Conservation (phyloP, 1,140 invertebrate species). For the Eriocheir sinensis region DNA sequence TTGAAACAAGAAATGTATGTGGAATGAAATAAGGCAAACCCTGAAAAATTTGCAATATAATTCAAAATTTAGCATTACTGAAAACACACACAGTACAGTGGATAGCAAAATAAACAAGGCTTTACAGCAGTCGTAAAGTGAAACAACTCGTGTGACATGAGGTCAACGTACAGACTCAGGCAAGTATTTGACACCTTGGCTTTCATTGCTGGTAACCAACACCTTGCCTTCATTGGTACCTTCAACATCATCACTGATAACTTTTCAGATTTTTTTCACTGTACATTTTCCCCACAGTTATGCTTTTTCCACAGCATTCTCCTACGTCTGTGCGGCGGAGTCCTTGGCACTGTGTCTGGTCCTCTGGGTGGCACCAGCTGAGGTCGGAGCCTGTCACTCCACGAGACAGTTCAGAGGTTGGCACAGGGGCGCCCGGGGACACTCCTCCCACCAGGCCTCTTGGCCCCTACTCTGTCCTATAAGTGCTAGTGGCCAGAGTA, state of each 20-base stretch:
- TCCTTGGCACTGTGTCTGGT: not conserved
- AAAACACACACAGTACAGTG: slow-evolving; percentile 61
- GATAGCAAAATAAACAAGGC: slow-evolving; percentile 30
- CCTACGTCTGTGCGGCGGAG: not conserved
- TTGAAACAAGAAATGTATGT: slow-evolving; percentile 37
- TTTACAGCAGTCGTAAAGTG: slow-evolving; percentile 61
- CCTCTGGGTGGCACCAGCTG: not conserved
- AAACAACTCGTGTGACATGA: slow-evolving; percentile 59
- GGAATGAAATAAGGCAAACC: slow-evolving; percentile 76
- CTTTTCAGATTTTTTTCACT: not conserved
- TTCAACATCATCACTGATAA: not conserved
- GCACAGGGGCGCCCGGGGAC: too few species aligned
- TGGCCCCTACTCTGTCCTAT: not conserved
- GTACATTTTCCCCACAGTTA: not conserved
- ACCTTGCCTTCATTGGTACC: too few species aligned
- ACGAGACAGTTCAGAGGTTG: not conserved
- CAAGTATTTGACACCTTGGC: slow-evolving; percentile 37
- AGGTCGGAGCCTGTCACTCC: not conserved
- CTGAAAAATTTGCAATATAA: slow-evolving; percentile 68
- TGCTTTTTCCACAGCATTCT: not conserved
- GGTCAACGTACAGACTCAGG: slow-evolving; percentile 47
- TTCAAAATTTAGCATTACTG: slow-evolving; percentile 37
- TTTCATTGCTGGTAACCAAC: too few species aligned
- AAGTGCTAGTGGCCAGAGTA: not conserved
- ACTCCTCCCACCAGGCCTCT: not conserved